A percentile compares a stretch with the other conserved stretches of the same genome.
Conservation (phyloP, 2,888 invertebrate species). For the Drosophila pullipes region DNA sequence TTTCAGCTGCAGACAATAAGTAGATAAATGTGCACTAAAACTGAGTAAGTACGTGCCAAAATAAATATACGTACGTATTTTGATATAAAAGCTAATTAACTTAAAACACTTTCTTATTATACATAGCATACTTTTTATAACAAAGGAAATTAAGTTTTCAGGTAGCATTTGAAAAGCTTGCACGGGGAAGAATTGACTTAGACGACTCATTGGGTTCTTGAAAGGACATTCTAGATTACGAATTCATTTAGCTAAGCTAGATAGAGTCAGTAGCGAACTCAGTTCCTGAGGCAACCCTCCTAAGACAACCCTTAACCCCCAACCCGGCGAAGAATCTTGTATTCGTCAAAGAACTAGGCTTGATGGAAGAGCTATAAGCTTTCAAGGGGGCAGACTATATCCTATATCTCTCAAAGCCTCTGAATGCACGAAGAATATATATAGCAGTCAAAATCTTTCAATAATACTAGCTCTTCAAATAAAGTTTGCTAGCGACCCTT, state of each 20-base stretch:
- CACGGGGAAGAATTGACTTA: neutral
- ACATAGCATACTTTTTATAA: slow-evolving; percentile 2
- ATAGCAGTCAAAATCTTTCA: neutral
- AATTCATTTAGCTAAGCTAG: neutral
- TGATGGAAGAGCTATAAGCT: neutral
- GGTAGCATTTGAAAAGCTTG: neutral
- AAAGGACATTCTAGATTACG: neutral
- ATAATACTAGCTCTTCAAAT: neutral
- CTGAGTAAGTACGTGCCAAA: neutral
- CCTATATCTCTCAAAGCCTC: too few relatives aligned
- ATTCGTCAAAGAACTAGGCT: neutral
- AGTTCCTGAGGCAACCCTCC: neutral
- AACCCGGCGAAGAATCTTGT: neutral
- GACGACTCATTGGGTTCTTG: neutral
- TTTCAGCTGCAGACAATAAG: slow-evolving; percentile 28
- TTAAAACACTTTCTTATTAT: neutral
- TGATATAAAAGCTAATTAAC: slow-evolving; percentile 1
- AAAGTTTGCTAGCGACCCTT: neutral
- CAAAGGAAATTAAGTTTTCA: neutral
- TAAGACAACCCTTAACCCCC: neutral
- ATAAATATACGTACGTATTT: neutral
- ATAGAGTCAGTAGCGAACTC: too few relatives aligned
- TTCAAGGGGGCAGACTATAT: too few relatives aligned
- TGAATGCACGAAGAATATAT: neutral
- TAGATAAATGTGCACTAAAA: slow-evolving; percentile 12